Evolutionary conservation across 2,888 invertebrate species (phyloP).

Genomic region (Augiades crinisus): DNA sequence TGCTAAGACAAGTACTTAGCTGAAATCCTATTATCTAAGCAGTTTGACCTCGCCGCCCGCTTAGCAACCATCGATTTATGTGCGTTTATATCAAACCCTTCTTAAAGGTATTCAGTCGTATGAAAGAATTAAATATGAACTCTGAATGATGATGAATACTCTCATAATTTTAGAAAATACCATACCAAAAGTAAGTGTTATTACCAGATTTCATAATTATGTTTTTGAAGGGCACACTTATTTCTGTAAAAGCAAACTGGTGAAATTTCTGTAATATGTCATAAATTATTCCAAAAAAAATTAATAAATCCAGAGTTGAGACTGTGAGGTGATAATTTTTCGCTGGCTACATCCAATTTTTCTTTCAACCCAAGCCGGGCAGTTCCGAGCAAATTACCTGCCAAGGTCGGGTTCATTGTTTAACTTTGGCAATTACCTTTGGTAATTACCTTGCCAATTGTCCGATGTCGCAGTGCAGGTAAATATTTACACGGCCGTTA

Average conservation of each 20-base stretch:
- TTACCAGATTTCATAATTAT: too few relatives aligned
- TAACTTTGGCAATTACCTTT: conserved; percentile 42
- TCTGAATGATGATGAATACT: too few relatives aligned
- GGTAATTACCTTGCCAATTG: conserved; percentile 16
- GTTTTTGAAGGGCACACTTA: too few relatives aligned
- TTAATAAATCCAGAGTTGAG: neutral
- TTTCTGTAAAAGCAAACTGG: too few relatives aligned
- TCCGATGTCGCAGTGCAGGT: conserved; percentile 19
- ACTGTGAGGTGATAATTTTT: conserved; percentile 1
- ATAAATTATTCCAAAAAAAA: too few relatives aligned
- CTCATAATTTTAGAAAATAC: too few relatives aligned
- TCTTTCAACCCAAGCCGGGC: neutral
- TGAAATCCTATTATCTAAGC: conserved; percentile 20
- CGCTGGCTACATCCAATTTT: conserved; percentile 8
- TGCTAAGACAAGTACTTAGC: conserved; percentile 17
- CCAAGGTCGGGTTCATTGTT: conserved; percentile 36
- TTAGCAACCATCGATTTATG: conserved; percentile 11
- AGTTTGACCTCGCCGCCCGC: conserved; percentile 12
- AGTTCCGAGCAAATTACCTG: conserved; percentile 24
- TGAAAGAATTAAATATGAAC: too few relatives aligned
- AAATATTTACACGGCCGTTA: conserved; percentile 18
- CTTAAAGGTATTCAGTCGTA: neutral
- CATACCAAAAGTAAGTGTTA: too few relatives aligned
- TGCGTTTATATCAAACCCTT: neutral
- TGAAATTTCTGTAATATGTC: too few relatives aligned